Evolutionary conservation across 2,888 invertebrate species (phyloP).

Genomic region (Drosophila mimetica): DNA sequence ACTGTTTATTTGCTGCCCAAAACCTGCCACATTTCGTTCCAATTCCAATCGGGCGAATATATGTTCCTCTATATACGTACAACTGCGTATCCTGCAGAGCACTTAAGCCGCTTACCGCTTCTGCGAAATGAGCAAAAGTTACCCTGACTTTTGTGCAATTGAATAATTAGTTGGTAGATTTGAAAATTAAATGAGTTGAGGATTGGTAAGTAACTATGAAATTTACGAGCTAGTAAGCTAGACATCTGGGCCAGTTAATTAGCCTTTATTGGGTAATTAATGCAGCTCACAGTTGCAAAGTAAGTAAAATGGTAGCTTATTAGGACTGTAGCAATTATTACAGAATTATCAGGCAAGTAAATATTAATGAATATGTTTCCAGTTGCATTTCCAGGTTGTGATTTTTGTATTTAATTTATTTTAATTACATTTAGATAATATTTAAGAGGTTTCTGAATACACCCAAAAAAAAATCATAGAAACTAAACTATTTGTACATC

Average conservation of each 20-base stretch:
- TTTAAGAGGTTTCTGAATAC: too few relatives aligned
- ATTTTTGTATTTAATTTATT: too few relatives aligned
- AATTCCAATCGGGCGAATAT: conserved; percentile 27
- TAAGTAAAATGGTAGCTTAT: too few relatives aligned
- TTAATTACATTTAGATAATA: too few relatives aligned
- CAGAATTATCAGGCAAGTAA: too few relatives aligned
- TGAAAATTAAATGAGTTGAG: conserved; percentile 6
- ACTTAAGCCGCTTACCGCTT: conserved; percentile 58
- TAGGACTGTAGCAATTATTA: too few relatives aligned
- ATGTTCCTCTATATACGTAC: too few relatives aligned
- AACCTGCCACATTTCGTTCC: conserved; percentile 20
- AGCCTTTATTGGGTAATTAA: background rate
- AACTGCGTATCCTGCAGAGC: conserved; percentile 34
- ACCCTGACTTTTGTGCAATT: conserved; percentile 18
- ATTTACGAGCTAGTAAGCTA: background rate
- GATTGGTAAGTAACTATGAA: background rate
- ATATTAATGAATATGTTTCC: too few relatives aligned
- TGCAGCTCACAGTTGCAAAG: background rate
- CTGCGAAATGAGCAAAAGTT: conserved; percentile 22
- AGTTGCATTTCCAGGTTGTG: too few relatives aligned
- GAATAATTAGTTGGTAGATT: conserved; percentile 33
- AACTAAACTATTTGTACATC: too few relatives aligned
- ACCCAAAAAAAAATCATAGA: too few relatives aligned
- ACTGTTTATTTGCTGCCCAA: conserved; percentile 61
- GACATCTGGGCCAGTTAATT: conserved; percentile 4